Conservation (phyloP, 2,113 vertebrate species). For the Andinoacara biseriatus region DNA sequence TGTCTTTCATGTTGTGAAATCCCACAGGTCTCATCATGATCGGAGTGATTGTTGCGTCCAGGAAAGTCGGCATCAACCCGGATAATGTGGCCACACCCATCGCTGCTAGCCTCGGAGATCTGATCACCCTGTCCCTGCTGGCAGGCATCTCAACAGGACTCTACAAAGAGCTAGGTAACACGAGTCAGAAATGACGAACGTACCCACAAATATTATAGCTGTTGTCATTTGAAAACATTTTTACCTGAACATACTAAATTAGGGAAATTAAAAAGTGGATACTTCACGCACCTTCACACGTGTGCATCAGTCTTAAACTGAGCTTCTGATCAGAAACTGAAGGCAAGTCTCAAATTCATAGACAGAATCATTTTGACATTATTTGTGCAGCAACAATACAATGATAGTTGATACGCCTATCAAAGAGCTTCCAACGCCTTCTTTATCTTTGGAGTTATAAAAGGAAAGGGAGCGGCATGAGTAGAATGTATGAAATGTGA, state of each 20-base stretch:
- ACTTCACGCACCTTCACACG: background rate
- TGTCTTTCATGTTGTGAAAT: background rate
- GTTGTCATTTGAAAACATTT: background rate
- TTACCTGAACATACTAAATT: background rate
- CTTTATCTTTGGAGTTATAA: background rate
- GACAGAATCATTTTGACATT: background rate
- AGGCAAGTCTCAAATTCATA: background rate
- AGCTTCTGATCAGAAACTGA: background rate
- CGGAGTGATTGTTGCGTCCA: conserved; percentile 94
- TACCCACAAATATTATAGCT: background rate
- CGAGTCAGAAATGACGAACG: rapidly evolving
- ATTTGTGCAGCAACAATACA: background rate
- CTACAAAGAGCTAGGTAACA: conserved; percentile 90
- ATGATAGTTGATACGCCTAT: background rate
- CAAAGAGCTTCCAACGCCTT: background rate
- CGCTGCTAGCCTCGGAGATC: conserved; percentile 95
- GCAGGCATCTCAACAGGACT: conserved; percentile 96
- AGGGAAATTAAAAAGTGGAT: background rate
- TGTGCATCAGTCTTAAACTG: background rate
- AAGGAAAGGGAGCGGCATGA: conserved; percentile 7
- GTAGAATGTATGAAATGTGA: conserved; percentile 16
- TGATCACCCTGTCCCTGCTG: conserved; percentile 95
- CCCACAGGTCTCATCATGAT: conserved; percentile 95
- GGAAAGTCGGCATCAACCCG: conserved; percentile 96
- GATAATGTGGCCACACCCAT: conserved; percentile 98